Percentiles rank a stretch among this genome's conserved stretches.
Conservation (phyloP, 2,888 invertebrate species). For the Alloplasta piceator region DNA sequence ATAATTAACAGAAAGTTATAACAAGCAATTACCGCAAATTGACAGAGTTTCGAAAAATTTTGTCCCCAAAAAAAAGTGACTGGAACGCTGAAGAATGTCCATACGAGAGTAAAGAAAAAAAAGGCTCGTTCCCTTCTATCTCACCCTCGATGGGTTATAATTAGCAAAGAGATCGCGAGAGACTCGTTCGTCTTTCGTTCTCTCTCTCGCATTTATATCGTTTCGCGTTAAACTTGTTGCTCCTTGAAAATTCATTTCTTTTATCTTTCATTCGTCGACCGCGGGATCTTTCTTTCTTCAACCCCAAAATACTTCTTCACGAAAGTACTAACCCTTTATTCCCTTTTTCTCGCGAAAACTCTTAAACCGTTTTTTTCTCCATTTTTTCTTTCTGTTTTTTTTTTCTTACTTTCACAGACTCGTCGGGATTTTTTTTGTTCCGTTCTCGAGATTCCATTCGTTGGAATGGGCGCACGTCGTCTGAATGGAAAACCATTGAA, state of each 20-base stretch:
- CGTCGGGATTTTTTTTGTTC: constrained; percentile 2
- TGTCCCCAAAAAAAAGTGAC: no score
- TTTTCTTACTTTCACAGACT: neutral
- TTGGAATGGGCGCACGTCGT: neutral
- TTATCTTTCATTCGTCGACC: constrained; percentile 34
- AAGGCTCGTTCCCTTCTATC: constrained; percentile 14
- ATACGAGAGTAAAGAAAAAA: constrained; percentile 14
- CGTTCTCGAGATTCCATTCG: neutral
- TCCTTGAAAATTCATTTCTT: constrained; percentile 54
- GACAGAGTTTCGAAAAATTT: no score
- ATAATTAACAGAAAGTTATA: no score
- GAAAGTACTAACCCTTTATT: constrained; percentile 1
- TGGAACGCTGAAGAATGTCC: neutral
- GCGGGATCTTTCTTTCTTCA: constrained; percentile 9
- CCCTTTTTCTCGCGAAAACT: constrained; percentile 12
- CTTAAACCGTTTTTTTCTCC: constrained; percentile 10
- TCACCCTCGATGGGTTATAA: constrained; percentile 61
- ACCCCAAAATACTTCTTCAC: constrained; percentile 24
- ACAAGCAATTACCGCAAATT: no score
- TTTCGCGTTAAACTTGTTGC: constrained; percentile 66
- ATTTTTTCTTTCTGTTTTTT: neutral
- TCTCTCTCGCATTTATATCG: constrained; percentile 60
- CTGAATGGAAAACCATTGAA: neutral
- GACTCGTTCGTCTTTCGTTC: constrained; percentile 59
- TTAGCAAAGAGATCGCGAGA: constrained; percentile 64